These are phyloP conservation scores for Musca vetustissima DNA, from an alignment of 1,140 invertebrate species.

Conservation along the genomic window DNA sequence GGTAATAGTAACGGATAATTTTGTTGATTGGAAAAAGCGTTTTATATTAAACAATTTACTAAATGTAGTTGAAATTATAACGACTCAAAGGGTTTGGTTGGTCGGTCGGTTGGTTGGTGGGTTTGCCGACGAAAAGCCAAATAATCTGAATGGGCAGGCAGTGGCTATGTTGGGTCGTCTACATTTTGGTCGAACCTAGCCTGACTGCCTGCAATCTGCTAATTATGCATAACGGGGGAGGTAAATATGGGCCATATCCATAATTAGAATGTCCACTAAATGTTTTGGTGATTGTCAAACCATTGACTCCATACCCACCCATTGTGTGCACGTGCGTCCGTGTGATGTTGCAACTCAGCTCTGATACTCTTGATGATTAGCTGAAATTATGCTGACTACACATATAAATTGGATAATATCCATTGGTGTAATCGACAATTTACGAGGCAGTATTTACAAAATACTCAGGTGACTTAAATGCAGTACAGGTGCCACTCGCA, in stretches of 20 bases:
- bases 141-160: no score
- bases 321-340: no score
- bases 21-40: constrained; percentile 20
- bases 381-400: constrained; percentile 21
- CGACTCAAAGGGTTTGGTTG: no score
- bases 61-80: constrained; percentile 9
- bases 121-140: no score
- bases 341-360: no score
- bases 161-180: no score
- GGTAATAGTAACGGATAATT: constrained; percentile 13
- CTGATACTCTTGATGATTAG: constrained; percentile 16
- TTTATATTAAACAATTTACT: constrained; percentile 19
- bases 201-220: not conserved
- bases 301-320: no score
- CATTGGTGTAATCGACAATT: constrained; percentile 20
- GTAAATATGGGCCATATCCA: not conserved
- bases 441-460: constrained; percentile 6
- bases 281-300: not conserved
- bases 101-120: not conserved
- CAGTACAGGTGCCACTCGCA: not conserved
- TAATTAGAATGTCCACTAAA: constrained; percentile 14
- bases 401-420: constrained; percentile 16
- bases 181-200: not conserved
- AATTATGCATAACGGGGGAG: not conserved
- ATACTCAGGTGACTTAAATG: constrained; percentile 17